Percentiles rank a stretch among this genome's conserved stretches.
Evolutionary conservation across 2,797 vertebrate species (phyloP).

Genomic region (Microctenopoma steveboyesi): DNA sequence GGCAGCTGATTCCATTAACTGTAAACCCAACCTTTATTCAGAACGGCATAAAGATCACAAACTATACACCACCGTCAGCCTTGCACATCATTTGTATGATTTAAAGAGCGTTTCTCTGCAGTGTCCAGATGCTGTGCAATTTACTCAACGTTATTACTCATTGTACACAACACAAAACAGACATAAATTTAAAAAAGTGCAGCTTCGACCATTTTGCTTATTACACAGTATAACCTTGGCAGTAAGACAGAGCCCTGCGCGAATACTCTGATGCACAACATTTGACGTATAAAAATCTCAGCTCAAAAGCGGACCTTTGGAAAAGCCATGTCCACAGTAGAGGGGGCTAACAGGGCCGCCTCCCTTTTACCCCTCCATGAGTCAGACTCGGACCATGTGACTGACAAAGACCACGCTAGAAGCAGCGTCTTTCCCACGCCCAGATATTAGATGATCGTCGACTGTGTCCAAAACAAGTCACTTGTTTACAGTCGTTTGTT

Average conservation of each 20-base stretch:
- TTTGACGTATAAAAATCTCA: conserved; percentile 45
- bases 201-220: conserved; percentile 50
- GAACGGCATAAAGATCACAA: conserved; percentile 13
- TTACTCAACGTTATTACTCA: conserved; percentile 34
- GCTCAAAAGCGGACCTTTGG: conserved; percentile 45
- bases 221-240: conserved; percentile 51
- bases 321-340: conserved; percentile 18
- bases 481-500: conserved; percentile 32
- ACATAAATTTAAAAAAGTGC: conserved; percentile 67
- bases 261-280: conserved; percentile 45
- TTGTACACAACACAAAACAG: conserved; percentile 54
- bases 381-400: conserved; percentile 53
- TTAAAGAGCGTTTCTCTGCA: conserved; percentile 26
- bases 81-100: conserved; percentile 3
- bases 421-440: conserved; percentile 18
- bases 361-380: conserved; percentile 28
- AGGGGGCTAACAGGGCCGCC: neutral
- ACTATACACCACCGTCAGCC: neutral
- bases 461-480: conserved; percentile 33
- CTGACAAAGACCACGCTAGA: conserved; percentile 46
- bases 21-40: conserved; percentile 41
- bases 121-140: conserved; percentile 49
- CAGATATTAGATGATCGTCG: conserved; percentile 23
- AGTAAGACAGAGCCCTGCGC: conserved; percentile 43
- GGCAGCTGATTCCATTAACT: neutral